Percentiles rank a stretch among this genome's conserved stretches.
These are phyloP conservation scores for Matsumurasca onukii DNA, from an alignment of 1,140 invertebrate species.

Conservation along the genomic window DNA sequence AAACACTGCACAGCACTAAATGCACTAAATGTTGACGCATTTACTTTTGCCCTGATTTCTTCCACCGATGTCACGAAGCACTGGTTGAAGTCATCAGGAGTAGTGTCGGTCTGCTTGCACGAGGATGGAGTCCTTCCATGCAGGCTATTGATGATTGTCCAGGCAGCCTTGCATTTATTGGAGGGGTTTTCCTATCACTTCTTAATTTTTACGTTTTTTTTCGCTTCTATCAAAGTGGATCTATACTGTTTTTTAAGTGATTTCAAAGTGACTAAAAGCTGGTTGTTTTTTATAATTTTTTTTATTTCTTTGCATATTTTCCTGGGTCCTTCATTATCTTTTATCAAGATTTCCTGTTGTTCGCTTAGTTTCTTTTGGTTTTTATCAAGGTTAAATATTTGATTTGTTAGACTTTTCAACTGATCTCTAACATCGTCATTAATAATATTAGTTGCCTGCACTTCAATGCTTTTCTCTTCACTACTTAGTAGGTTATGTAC, in stretches of 20 bases:
- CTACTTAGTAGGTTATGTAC: too few relatives aligned
- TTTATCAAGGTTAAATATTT: too few relatives aligned
- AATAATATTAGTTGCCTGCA: too few relatives aligned
- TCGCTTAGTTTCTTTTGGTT: too few relatives aligned
- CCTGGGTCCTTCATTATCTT: too few relatives aligned
- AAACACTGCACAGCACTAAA: not conserved
- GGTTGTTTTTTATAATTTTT: not conserved
- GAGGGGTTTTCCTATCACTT: not conserved
- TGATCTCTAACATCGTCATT: too few relatives aligned
- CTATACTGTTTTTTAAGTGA: not conserved
- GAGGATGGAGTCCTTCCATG: not conserved
- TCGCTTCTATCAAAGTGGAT: not conserved
- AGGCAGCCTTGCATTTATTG: conserved; percentile 9
- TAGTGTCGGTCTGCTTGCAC: not conserved
- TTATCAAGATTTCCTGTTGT: too few relatives aligned
- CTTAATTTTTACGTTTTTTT: not conserved
- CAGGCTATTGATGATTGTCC: not conserved
- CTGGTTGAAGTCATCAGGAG: not conserved
- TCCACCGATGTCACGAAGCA: conserved; percentile 1
- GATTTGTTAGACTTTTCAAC: too few relatives aligned
- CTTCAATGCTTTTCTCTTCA: too few relatives aligned
- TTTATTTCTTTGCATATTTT: not conserved
- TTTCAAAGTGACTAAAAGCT: not conserved
- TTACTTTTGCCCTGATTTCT: not conserved
- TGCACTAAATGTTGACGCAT: not conserved